Evolutionary conservation across 1,140 invertebrate species (phyloP), one percentile per base, ranked within the genome.

Genomic region (Cotesia vestalis): DNA sequence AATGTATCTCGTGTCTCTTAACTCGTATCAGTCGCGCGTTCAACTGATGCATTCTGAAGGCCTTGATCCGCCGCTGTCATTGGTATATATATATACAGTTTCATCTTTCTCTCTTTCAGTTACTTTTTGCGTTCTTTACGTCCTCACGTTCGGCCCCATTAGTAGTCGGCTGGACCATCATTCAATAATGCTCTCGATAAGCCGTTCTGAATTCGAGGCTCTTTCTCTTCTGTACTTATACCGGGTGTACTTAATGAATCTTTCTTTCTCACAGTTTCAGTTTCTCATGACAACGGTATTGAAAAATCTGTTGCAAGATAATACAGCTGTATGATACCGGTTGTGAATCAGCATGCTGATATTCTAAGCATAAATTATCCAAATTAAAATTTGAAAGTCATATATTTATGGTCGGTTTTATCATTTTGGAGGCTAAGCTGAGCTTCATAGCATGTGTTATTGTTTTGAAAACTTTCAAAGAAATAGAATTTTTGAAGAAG

Each of bases 151-250:
- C 83, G 84, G 84, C 80, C 84, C 84, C 83, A 86, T 85, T 86
- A 85, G 80, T 80, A 85, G 81, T 81, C 80, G 82, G 79, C 79
- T 81, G 83, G 78, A 78, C 84, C 84, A 86, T 86, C 85, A 86
- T 86, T 86, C 84, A 86, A 86, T 86, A 86, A 86, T 78, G 80
- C 83, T 85, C 79, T 78, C 80, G 82, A 83, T 83, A 80, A 79
- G 78, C 74, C 64, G 70, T 66, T 66, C 61, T 74, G 78, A 74
- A 75, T 80, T 74, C 75, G 76, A 75, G 68, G 75, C 62, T 62
- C 27, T 27, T 27, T 72, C 75, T 75, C 78, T 73, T 75, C 60
- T 63, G 52, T 76, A 77, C 74, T 75, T 79, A 78, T 79, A 77
- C 75, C 76, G 75, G 75, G 75, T 76, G 75, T 72, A 27, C 69